Evolutionary conservation across 2,888 invertebrate species (phyloP), one percentile per base, ranked within the genome.

Genomic region (Dynastes maya): DNA sequence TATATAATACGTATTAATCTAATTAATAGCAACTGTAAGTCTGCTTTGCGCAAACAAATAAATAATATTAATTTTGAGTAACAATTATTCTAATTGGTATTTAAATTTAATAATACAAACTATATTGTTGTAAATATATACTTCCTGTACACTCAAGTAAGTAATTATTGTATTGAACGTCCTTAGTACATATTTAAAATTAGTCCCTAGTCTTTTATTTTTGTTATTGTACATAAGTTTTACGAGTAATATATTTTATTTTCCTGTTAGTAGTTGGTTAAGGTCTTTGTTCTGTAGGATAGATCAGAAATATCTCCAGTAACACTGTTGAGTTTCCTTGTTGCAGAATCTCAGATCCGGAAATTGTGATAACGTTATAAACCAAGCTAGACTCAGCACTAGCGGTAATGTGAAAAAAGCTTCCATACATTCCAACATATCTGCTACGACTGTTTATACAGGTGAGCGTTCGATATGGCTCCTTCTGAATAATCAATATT

Each of bases 361-460:
- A 53, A 67, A 76, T 61, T 75, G 75, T 37, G 80, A 80, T 22
- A 72, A 76, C 32, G 76, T 78, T 16, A 55, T 78, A 40, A 78
- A 74, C 4, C 68, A 79, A 51, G 82, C 83, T 68, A 81, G 84
- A 72, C 79, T 85, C 64, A 84, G 82, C 76, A 85, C 83, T 79
- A 83, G 83, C 67, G 83, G 84, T 72, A 82, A 83, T n/a, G 82
- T 85, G 76, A 86, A 84, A 82, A 86, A 84, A 80, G 82, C 84
- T 71, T 85, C 86, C 5, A 81, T 85, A 80, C 84, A 85, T 83
- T 86, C 86, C 83, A 83, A 80, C 77, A 80, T 81, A 29, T 85
- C 86, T 27, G 81, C 82, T 37, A 82, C 86, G 37, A 81, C 83
- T 40, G 82, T 81, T 37, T 79, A 80, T 53, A 79, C 82, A 55